Conservation (phyloP, 2,113 vertebrate species). For the Oceanites oceanicus region DNA sequence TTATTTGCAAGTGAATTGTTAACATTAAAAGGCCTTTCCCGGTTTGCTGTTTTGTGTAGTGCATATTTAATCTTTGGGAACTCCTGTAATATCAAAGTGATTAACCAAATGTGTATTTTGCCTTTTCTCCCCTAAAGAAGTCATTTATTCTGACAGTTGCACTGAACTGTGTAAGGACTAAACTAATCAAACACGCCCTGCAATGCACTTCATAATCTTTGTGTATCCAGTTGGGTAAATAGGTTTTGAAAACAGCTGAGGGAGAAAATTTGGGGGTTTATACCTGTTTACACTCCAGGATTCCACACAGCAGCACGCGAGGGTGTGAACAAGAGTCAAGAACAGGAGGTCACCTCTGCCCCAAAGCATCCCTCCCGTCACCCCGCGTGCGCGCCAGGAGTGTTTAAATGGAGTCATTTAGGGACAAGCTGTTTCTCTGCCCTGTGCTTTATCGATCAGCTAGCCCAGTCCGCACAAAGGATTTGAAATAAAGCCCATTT, state of each 20-base stretch:
- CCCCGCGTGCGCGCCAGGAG: neutral
- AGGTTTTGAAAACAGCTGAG: slow-evolving; percentile 41
- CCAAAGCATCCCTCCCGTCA: neutral
- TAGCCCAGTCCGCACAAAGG: neutral
- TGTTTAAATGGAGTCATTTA: neutral
- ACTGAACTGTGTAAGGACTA: neutral
- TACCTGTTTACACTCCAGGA: neutral
- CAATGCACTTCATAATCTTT: slow-evolving; percentile 5
- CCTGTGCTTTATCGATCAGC: neutral
- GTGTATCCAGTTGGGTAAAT: neutral
- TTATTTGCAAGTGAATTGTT: neutral
- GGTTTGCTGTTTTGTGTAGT: neutral
- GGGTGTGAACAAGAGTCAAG: neutral
- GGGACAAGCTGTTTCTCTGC: neutral
- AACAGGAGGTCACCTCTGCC: neutral
- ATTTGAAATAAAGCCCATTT: neutral
- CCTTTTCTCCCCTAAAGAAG: neutral
- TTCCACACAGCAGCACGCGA: neutral
- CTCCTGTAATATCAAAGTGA: neutral
- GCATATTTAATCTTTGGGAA: neutral
- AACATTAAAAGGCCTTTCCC: neutral
- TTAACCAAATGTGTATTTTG: neutral
- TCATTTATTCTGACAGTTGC: slow-evolving; percentile 29
- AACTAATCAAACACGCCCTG: neutral
- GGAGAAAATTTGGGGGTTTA: neutral